Evolutionary conservation across 30 jellyfish, hydroid and myxozoan genomes (phyloP).

Genomic region (Aurelia sp.): DNA sequence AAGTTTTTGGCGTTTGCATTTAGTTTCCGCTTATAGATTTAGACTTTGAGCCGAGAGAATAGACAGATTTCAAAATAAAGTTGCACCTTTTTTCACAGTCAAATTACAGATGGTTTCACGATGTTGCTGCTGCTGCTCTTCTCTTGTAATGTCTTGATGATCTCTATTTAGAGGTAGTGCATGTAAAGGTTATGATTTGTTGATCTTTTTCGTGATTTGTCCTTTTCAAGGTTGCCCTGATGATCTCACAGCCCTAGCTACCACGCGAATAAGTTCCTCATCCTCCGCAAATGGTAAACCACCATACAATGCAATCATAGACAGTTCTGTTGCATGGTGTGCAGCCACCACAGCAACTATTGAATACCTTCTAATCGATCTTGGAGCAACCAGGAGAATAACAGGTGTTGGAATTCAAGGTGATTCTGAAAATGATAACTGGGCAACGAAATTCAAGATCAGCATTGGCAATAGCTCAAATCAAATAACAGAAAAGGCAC

Average conservation of each 20-base stretch:
- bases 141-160: too few species aligned
- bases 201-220: too few species aligned
- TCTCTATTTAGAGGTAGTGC: too few species aligned
- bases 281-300: neutral
- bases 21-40: too few species aligned
- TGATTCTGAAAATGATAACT: slow-evolving; percentile 51
- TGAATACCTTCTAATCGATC: slow-evolving; percentile 26
- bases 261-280: slow-evolving; percentile 25
- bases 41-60: too few species aligned
- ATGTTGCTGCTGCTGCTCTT: too few species aligned
- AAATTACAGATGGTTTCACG: too few species aligned
- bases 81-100: too few species aligned
- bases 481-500: slow-evolving; percentile 17
- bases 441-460: slow-evolving; percentile 42
- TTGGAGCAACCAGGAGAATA: slow-evolving; percentile 34
- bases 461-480: slow-evolving; percentile 14
- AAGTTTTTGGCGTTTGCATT: too few species aligned
- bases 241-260: neutral
- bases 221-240: too few species aligned
- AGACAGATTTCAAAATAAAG: too few species aligned
- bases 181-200: too few species aligned
- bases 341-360: neutral
- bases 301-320: slow-evolving; percentile 1
- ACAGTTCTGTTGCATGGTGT: slow-evolving; percentile 58
- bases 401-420: slow-evolving; percentile 70